Base-by-base conservation (phyloP, 2,113 vertebrate species). In the Ptychochromis oligacanthus region DNA sequence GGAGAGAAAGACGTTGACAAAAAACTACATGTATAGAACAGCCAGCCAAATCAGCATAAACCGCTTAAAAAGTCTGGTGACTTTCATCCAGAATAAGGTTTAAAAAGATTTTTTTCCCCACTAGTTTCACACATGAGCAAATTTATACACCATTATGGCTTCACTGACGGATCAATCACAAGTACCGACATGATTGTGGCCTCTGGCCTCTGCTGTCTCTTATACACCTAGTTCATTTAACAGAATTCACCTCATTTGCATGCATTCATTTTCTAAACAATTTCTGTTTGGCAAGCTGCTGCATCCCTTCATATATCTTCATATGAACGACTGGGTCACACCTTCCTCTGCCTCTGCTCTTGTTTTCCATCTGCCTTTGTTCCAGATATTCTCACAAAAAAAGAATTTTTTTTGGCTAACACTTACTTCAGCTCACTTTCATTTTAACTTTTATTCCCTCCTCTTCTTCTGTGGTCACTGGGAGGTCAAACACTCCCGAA, bases 401-500 rank as follows among this genome's bases (percentile, higher is more conserved):
- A n/a, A n/a, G 75, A 88, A 65, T 59, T 57, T 70, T 67, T 72
- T 15, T 80, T 84, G 74, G 86, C 74, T 11, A 13, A 2, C 4
- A 1, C 7, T 54, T 36, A 75, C 61, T 79, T 84, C 56, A 67
- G 24, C 60, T 85, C 70, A 38, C 59, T 84, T 85, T 83, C 40
- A 65, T 31, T 72, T 17, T 46, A 57, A 52, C 15, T 60, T 77
- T 65, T 64, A 28, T 18, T 20, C 4, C 14, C 36, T 7, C 5
- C 49, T 65, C 77, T 82, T 59, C 56, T 62, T 72, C 82, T 79
- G 75, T 57, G 87, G 87, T 87, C 80, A 20, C 2, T 17, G 22
- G 75, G 81, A 65, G 90, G 87, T 91, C 83, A 81, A 1, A 2
- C 75, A 14, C 31, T 54, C 40, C 7, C 55, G 65, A 92, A 87